Base-by-base conservation (phyloP, 2,888 invertebrate genomes). In the Esperia sulphurella region DNA sequence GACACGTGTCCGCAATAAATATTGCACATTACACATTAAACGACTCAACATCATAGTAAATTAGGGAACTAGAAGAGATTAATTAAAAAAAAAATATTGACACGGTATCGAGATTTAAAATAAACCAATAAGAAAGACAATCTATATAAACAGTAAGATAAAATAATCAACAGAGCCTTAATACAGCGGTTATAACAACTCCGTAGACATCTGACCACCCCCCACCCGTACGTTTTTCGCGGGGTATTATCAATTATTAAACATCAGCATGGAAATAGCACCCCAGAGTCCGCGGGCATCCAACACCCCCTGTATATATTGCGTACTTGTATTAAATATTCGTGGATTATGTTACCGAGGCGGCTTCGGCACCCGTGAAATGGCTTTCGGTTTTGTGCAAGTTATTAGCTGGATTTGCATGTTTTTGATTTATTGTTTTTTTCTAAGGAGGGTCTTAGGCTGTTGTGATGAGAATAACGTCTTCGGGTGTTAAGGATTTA, bases 201-300 rank as follows among this genome's bases (percentile, higher is more conserved):
- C 83, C 54, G 52, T 53, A 57, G 1, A 47, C 14, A 49, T 64
- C 53, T 51, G 33, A 49, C 43, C 59, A 58, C 71, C 72, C 75
- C 75, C 76, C 75, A 39, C 73, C 65, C 68, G 76, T 75, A 80
- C 78, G 86, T 87, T 89, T 87, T 88, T 87, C 85, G 84, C 83
- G 83, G 83, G 82, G 86, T 81, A 89, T 89, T 89, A 90, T 90
- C 89, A 90, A 89, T 90, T 90, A 89, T 90, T 89, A 86, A 89
- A 86, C 86, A 90, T 89, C 90, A 89, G 84, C 87, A 84, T 84
- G 85, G 82, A 88, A 84, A 89, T 86, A 83, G 86, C 83, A 83
- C 90, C 89, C 88, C 67, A 59, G 88, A 83, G 87, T 85, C 83
- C 82, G 71, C 69, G 71, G 61, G 68, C 71, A 68, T 67, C 69